These are phyloP conservation scores for Ivindomyrus marchei DNA, from an alignment of 2,113 vertebrate species.

Conservation along the genomic window DNA sequence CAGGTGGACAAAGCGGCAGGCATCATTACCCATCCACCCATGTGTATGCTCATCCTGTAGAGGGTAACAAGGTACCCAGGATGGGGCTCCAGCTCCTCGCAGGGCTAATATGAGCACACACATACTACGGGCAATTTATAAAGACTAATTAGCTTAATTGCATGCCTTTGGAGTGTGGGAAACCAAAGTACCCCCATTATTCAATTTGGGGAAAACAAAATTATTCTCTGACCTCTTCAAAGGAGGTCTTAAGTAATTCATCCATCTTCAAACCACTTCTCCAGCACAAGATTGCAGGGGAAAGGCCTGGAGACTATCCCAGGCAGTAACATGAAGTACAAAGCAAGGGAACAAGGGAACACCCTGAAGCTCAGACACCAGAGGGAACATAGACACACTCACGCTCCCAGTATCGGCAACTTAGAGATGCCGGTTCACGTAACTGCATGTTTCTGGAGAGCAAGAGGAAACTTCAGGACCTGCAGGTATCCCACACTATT, in stretches of 20 bases:
- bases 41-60: background rate
- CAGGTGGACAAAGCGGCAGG: background rate
- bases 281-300: background rate
- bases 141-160: background rate
- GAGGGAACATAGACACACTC: background rate
- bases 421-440: too few species aligned
- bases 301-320: background rate
- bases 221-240: background rate
- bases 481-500: background rate
- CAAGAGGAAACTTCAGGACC: background rate
- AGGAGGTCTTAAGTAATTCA: background rate
- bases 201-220: slow-evolving; percentile 1
- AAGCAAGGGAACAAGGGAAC: background rate
- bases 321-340: background rate
- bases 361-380: background rate
- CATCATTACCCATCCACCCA: background rate
- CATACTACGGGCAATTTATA: background rate
- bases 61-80: background rate
- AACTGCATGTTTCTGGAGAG: background rate
- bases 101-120: background rate
- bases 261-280: background rate
- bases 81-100: background rate
- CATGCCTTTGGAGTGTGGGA: background rate
- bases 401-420: background rate
- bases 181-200: background rate